These are phyloP conservation scores for Apodemia mormo DNA, from an alignment of 2,888 invertebrate species.

Conservation along the genomic window DNA sequence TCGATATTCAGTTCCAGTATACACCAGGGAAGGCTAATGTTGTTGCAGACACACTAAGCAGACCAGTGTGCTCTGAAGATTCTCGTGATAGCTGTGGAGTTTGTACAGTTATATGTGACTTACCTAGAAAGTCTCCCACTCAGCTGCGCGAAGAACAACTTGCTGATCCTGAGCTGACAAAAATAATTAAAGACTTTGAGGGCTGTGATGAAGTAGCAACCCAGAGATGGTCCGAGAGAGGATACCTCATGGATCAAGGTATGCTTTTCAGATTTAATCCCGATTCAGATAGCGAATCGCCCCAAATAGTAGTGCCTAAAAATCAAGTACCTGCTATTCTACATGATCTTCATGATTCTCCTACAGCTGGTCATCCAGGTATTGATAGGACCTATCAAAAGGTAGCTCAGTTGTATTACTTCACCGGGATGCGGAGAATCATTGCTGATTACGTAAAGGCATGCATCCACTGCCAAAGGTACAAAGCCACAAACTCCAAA, in stretches of 20 bases:
- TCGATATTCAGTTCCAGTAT: too few species aligned
- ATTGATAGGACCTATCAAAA: not conserved
- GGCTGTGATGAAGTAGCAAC: too few species aligned
- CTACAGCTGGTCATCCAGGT: slow-evolving; percentile 30
- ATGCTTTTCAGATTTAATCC: too few species aligned
- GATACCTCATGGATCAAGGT: too few species aligned
- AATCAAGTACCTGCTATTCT: too few species aligned
- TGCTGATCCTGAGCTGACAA: too few species aligned
- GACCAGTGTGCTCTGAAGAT: slow-evolving; percentile 15
- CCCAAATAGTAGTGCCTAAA: slow-evolving; percentile 35
- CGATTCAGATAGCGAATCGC: slow-evolving; percentile 32
- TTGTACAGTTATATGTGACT: too few species aligned
- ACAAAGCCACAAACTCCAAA: slow-evolving; percentile 33
- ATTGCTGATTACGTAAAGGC: slow-evolving; percentile 31
- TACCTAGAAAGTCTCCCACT: too few species aligned
- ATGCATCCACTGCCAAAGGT: slow-evolving; percentile 32
- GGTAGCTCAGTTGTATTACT: slow-evolving; percentile 23
- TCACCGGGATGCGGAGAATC: slow-evolving; percentile 30
- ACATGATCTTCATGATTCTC: slow-evolving; percentile 26
- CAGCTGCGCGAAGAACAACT: too few species aligned
- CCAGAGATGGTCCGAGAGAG: too few species aligned
- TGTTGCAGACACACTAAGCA: slow-evolving; percentile 51
- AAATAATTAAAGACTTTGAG: too few species aligned
- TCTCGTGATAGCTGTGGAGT: too few species aligned
- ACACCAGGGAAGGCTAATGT: slow-evolving; percentile 49